These are phyloP conservation scores for Rhagoletis zephyria DNA, from an alignment of 1,140 invertebrate genomes.

Conservation along the genomic window DNA sequence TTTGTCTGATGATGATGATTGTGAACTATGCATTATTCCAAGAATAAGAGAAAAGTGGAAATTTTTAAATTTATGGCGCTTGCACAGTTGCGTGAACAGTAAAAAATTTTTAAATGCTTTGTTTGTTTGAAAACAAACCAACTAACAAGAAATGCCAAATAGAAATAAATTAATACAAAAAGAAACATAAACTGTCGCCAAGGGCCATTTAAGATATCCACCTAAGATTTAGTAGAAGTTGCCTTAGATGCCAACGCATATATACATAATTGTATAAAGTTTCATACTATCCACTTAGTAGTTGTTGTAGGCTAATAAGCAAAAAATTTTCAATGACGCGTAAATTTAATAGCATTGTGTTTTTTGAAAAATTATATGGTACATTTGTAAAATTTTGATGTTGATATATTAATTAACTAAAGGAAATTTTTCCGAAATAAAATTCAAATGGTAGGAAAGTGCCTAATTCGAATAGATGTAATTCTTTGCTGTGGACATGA, in stretches of 20 bases:
- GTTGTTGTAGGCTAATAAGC: too few relatives aligned
- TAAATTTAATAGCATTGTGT: not conserved
- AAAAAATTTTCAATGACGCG: not conserved
- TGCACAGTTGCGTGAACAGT: too few relatives aligned
- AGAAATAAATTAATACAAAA: not conserved
- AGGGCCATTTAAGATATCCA: not conserved
- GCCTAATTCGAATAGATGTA: too few relatives aligned
- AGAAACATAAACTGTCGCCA: not conserved
- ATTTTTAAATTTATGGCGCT: not conserved
- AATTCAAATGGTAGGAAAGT: not conserved
- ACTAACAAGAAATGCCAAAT: not conserved
- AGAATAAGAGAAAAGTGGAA: not conserved
- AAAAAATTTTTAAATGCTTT: not conserved
- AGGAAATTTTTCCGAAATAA: not conserved
- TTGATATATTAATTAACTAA: slow-evolving; percentile 5
- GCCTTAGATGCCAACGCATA: not conserved
- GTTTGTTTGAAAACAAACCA: slow-evolving; percentile 7
- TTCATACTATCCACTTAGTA: too few relatives aligned
- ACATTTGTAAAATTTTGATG: slow-evolving; percentile 24
- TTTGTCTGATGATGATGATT: not conserved
- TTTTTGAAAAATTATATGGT: slow-evolving; percentile 31
- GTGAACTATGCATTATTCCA: not conserved
- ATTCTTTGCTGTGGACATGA: too few relatives aligned
- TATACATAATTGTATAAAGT: not conserved
- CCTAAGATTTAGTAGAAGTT: not conserved